A percentile compares a stretch with the other conserved stretches of the same genome.
Conservation (phyloP, 1,140 invertebrate genomes). For the Polypedilum pembai region DNA sequence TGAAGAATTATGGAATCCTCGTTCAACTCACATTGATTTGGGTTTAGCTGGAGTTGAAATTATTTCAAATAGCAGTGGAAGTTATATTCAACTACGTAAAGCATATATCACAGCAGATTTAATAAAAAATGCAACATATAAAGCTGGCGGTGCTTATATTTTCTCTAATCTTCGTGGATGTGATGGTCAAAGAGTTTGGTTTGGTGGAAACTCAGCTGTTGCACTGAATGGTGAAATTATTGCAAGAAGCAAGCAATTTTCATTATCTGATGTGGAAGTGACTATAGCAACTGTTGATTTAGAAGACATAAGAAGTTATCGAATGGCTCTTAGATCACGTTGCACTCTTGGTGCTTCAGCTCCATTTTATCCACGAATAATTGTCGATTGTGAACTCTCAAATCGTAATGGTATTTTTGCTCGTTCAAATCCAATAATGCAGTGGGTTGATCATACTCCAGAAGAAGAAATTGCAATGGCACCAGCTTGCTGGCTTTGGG, state of each 20-base stretch:
- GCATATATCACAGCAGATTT: conserved; percentile 82
- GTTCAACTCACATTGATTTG: conserved; percentile 74
- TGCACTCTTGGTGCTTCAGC: conserved; percentile 56
- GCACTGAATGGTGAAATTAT: conserved; percentile 86
- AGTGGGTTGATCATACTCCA: conserved; percentile 62
- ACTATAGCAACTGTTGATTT: conserved; percentile 80
- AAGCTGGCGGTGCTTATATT: conserved; percentile 89
- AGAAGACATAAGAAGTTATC: conserved; percentile 78
- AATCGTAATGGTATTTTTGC: conserved; percentile 52
- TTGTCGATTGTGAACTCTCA: conserved; percentile 74
- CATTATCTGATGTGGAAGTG: conserved; percentile 90
- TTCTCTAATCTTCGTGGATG: conserved; percentile 95
- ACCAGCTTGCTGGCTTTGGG: conserved; percentile 98
- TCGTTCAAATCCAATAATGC: conserved; percentile 52
- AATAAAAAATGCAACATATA: conserved; percentile 83
- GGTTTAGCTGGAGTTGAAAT: conserved; percentile 92
- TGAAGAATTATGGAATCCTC: conserved; percentile 95
- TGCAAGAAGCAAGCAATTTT: conserved; percentile 76
- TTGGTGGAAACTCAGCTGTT: conserved; percentile 88
- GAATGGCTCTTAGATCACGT: conserved; percentile 65
- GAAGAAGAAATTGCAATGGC: conserved; percentile 83
- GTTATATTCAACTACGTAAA: conserved; percentile 92
- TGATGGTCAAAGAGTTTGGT: conserved; percentile 92
- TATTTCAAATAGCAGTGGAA: conserved; percentile 77
- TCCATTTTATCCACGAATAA: conserved; percentile 66